A percentile compares a stretch with the other conserved stretches of the same genome.
Conservation (phyloP, 2,888 invertebrate species). For the Gortyna flavago region DNA sequence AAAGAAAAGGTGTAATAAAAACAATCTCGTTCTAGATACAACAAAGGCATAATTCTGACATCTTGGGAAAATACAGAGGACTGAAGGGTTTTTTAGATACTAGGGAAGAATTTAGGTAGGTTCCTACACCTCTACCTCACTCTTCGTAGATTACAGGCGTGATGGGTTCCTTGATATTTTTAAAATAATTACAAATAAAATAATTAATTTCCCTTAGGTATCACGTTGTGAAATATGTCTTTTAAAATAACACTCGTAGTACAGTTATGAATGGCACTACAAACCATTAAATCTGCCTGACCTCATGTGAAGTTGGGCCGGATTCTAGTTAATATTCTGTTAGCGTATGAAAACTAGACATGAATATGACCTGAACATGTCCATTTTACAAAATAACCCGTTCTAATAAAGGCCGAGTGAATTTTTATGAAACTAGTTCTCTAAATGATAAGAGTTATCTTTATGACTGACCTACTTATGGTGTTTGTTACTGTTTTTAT, state of each 20-base stretch:
- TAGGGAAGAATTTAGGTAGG: no score
- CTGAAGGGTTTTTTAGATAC: no score
- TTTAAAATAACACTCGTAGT: conserved; percentile 2
- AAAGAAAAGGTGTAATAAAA: no score
- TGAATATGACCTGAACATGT: conserved; percentile 13
- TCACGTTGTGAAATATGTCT: not conserved
- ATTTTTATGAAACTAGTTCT: conserved; percentile 9
- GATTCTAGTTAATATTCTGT: conserved; percentile 36
- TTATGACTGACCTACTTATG: conserved; percentile 34
- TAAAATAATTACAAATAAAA: no score
- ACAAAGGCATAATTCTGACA: no score
- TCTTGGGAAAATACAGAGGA: no score
- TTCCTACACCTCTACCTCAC: no score
- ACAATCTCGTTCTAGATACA: no score
- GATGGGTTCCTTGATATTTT: no score
- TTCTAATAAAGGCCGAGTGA: not conserved
- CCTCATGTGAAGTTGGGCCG: conserved; percentile 20
- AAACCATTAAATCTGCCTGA: conserved; percentile 21
- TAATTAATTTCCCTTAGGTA: not conserved
- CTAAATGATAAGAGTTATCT: conserved; percentile 37
- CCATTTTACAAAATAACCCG: conserved; percentile 34
- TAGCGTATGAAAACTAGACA: conserved; percentile 1
- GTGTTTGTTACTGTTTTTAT: conserved; percentile 12
- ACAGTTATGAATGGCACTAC: conserved; percentile 7
- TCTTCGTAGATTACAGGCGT: no score